Evolutionary conservation across 2,797 vertebrate genomes (phyloP).

Genomic region (Lophotriccus pileatus): DNA sequence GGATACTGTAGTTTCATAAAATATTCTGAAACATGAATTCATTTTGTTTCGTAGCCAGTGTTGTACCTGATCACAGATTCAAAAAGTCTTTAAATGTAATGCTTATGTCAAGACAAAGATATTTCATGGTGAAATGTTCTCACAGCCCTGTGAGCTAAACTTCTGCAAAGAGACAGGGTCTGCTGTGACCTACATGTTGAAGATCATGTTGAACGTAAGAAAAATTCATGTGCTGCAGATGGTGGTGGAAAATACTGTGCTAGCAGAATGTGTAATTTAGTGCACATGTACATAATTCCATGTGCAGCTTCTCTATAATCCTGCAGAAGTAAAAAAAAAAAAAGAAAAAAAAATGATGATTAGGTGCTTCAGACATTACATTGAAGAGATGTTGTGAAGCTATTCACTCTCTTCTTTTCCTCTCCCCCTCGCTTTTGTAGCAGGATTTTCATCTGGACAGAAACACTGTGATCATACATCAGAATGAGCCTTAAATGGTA

Average conservation of each 20-base stretch:
- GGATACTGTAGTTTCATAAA: not conserved
- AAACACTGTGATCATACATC: not conserved
- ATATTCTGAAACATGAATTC: not conserved
- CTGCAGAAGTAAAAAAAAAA: not conserved
- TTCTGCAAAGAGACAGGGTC: not conserved
- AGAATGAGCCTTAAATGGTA: not conserved
- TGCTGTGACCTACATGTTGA: not conserved
- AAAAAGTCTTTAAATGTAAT: not conserved
- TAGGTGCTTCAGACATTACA: not conserved
- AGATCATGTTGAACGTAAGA: not conserved
- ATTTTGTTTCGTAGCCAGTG: not conserved
- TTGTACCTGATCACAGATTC: not conserved
- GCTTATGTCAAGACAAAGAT: not conserved
- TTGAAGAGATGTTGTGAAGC: not conserved
- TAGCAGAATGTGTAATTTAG: not conserved
- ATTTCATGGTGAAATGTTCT: not conserved
- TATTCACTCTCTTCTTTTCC: not conserved
- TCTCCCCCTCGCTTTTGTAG: not conserved
- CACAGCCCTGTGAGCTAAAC: not conserved
- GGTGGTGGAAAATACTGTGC: not conserved
- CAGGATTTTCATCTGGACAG: not conserved
- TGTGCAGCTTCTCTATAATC: not conserved
- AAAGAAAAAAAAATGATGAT: not conserved
- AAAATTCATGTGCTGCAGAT: not conserved
- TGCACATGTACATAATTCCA: not conserved